A percentile compares a stretch with the other conserved stretches of the same genome.
phyloP scores from a whole-genome alignment of 2,113 vertebrate genomes.

The Setophaga petechia region DNA sequence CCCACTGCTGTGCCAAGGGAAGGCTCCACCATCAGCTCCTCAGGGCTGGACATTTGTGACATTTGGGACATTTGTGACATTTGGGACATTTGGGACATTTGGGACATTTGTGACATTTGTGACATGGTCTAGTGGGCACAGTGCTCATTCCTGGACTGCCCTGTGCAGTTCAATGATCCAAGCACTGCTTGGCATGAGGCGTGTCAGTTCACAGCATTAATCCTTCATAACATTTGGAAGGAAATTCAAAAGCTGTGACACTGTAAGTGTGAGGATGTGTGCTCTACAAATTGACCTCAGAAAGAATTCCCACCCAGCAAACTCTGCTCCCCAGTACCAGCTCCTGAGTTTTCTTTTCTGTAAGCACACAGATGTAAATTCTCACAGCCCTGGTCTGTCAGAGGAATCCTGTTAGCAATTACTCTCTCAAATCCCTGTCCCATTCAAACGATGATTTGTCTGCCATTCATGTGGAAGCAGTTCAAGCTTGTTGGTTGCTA shows the following conservation, averaged over 20 bases:
- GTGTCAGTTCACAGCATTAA: background rate
- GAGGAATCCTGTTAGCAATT: background rate
- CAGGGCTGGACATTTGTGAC: background rate
- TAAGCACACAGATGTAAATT: background rate
- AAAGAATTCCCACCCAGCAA: background rate
- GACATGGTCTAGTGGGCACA: fast-evolving
- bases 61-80: too few relatives aligned
- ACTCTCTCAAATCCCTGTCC: background rate
- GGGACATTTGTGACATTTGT: fast-evolving
- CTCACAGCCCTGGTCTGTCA: background rate
- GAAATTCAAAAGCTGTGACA: background rate
- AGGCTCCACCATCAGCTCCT: background rate
- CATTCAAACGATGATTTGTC: background rate
- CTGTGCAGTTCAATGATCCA: background rate
- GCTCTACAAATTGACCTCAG: fast-evolving
- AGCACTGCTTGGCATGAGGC: background rate
- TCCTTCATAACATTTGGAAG: fast-evolving
- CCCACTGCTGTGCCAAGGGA: background rate
- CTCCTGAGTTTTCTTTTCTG: background rate
- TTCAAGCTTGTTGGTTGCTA: background rate
- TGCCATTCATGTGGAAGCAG: background rate
- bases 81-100: too few relatives aligned
- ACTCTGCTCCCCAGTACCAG: background rate
- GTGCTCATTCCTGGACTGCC: fast-evolving
- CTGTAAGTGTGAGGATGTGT: fast-evolving